Percentiles rank a stretch among this genome's conserved stretches.
These are phyloP conservation scores for Limnodromus scolopaceus DNA, from an alignment of 2,797 vertebrate genomes.

Conservation along the genomic window DNA sequence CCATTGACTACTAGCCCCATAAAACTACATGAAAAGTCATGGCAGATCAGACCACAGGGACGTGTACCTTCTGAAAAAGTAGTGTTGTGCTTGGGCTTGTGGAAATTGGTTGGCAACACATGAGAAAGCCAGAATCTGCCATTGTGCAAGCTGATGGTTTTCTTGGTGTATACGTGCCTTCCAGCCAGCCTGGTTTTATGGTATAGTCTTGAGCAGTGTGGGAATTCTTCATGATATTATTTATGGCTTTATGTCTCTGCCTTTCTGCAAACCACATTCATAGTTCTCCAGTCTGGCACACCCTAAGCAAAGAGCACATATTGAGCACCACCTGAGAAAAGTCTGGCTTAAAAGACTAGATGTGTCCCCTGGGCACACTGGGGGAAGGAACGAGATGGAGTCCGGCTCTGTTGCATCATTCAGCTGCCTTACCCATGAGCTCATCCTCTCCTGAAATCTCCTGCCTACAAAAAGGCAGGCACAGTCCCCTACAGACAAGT, in stretches of 20 bases:
- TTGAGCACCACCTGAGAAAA: not conserved
- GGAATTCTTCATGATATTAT: not conserved
- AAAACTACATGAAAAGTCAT: slow-evolving; percentile 19
- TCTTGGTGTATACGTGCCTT: not conserved
- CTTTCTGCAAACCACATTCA: not conserved
- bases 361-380: not conserved
- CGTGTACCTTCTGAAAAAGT: not conserved
- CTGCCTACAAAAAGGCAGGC: not conserved
- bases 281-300: not conserved
- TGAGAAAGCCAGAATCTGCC: not conserved
- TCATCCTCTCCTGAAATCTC: not conserved
- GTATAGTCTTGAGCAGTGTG: not conserved
- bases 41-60: not conserved
- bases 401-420: not conserved
- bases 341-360: not conserved
- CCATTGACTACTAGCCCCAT: not conserved
- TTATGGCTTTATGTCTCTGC: not conserved
- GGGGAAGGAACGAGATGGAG: not conserved
- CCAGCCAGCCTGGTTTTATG: not conserved
- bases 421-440: not conserved
- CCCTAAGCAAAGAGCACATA: not conserved
- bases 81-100: not conserved
- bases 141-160: not conserved
- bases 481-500: not conserved
- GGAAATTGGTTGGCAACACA: slow-evolving; percentile 7